phyloP scores from a whole-genome alignment of 1,140 invertebrate genomes.

The Papilio dardanus region DNA sequence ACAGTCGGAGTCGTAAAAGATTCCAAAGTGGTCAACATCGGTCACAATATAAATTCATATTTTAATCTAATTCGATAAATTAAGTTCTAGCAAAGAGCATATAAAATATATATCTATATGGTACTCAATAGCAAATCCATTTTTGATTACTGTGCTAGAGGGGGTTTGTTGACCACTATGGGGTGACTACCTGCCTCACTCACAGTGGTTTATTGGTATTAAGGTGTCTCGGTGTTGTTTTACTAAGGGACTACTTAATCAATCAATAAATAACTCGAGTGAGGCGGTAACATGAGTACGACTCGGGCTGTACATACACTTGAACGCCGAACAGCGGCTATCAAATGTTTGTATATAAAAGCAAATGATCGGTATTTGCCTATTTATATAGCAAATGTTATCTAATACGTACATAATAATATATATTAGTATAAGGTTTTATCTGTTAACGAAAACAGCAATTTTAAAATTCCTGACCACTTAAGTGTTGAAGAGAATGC shows the following conservation, averaged over 20 bases:
- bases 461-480: slow-evolving; percentile 21
- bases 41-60: background rate
- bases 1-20: background rate
- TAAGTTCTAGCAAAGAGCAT: too few relatives aligned
- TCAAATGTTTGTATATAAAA: slow-evolving; percentile 28
- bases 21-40: background rate
- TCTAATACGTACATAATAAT: slow-evolving; percentile 38
- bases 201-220: too few relatives aligned
- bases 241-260: too few relatives aligned
- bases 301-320: background rate
- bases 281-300: background rate
- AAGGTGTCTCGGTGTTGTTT: too few relatives aligned
- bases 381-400: slow-evolving; percentile 38
- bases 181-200: background rate
- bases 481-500: slow-evolving; percentile 3
- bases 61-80: too few relatives aligned
- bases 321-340: background rate
- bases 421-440: slow-evolving; percentile 37
- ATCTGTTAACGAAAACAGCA: slow-evolving; percentile 28
- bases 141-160: too few relatives aligned
- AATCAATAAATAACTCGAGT: too few relatives aligned
- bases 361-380: slow-evolving; percentile 27
- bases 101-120: too few relatives aligned
- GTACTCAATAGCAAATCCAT: too few relatives aligned
- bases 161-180: background rate